Base-by-base conservation (phyloP, 2,113 vertebrate genomes). In the Morone saxatilis region DNA sequence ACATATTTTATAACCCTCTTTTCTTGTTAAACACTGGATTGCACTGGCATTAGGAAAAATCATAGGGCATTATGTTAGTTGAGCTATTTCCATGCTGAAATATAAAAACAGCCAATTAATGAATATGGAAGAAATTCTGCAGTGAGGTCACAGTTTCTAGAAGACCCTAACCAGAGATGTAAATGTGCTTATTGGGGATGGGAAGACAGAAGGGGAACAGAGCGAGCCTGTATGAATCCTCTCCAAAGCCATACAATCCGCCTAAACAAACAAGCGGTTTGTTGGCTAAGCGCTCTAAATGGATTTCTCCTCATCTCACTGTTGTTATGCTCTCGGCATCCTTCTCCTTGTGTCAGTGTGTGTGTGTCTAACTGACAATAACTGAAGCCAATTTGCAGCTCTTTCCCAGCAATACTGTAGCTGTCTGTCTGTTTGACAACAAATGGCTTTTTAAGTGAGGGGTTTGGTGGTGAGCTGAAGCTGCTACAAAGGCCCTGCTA, bases 111-210 rank as follows among this genome's bases (percentile, higher is more conserved):
- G 4, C 8, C 12, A 71, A 51, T 70, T 22, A 69, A 60, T 70
- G 87, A 89, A 89, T 93, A 84, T 94, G 92, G 72, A 86, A 94
- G 93, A 88, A 95, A 91, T 88, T 89, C 94, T 93, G 10, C 0
- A 43, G 80, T 31, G 73, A 59, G 54, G 65, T 78, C 73, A 73
- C 7, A 20, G 56, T 65, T 71, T 77, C 17, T 22, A 45, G 19
- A 17, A 20, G 17, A 31, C 6, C 40, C 13, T 1, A 63, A 22
- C 45, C 9, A 4, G 0, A 0, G 19, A 48, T 50, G 38, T 41
- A 68, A 47, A 69, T 70, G 73, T 76, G 73, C 11, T 12, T 61
- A 9, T 69, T 25, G 10, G 68, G 71, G 59, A 72, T 0, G 12
- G 60, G 31, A 31, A 50, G 70, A 76, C 53, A 59, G 38, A 61